These are phyloP conservation scores for Thamnaconus septentrionalis DNA, from an alignment of 2,113 vertebrate species.

Conservation along the genomic window DNA sequence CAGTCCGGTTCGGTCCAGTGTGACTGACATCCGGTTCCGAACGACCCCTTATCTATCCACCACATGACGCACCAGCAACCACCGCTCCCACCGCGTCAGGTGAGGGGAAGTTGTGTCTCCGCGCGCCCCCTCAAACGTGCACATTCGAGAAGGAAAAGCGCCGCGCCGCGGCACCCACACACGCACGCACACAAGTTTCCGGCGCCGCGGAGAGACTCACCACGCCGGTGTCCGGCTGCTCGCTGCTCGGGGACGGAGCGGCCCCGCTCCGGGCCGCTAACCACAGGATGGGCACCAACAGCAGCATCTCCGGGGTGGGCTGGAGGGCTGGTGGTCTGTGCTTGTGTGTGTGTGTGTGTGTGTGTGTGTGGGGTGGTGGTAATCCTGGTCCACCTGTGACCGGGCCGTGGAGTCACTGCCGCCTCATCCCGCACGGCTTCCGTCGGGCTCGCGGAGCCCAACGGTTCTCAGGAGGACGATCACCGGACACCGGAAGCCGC, in stretches of 20 bases:
- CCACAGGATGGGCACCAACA: constrained; percentile 62
- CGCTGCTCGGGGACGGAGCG: constrained; percentile 74
- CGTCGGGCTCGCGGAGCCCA: neutral
- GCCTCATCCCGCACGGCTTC: neutral
- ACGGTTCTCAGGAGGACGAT: neutral
- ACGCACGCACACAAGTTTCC: no score
- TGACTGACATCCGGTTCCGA: no score
- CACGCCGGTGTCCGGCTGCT: constrained; percentile 86
- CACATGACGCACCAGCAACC: no score
- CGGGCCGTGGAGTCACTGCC: no score
- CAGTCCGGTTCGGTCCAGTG: no score
- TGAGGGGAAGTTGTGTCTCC: no score
- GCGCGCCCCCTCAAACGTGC: no score
- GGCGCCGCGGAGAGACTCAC: constrained; percentile 76
- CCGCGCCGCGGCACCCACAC: neutral
- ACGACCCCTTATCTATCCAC: no score
- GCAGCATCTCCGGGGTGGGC: constrained; percentile 61
- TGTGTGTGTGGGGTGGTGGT: constrained; percentile 56
- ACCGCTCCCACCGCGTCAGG: no score
- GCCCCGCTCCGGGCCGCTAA: constrained; percentile 61
- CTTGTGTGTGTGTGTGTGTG: no score
- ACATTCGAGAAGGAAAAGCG: no score
- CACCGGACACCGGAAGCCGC: no score
- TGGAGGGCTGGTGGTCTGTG: constrained; percentile 44
- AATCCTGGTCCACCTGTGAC: constrained; percentile 25